These are phyloP conservation scores for Calephelis nemesis DNA, from an alignment of 1,140 invertebrate species.

Conservation along the genomic window DNA sequence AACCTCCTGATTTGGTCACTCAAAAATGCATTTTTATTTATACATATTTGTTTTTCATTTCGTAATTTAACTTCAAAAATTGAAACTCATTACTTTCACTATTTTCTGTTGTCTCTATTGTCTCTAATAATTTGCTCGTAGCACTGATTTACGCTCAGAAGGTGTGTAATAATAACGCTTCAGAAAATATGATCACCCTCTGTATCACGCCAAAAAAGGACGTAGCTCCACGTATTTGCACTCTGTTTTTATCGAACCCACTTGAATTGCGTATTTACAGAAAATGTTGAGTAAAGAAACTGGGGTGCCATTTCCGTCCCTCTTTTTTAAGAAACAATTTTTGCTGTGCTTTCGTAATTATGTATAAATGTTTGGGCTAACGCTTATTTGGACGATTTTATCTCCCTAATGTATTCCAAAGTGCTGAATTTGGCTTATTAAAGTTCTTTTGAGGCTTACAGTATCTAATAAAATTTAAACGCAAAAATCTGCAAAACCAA, in stretches of 20 bases:
- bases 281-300: conserved; percentile 70
- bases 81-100: conserved; percentile 18
- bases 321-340: conserved; percentile 70
- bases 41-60: background rate
- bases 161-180: conserved; percentile 72
- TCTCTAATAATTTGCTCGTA: conserved; percentile 59
- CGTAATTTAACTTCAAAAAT: too few relatives aligned
- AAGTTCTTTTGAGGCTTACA: background rate
- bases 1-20: background rate
- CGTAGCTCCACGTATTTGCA: conserved; percentile 28
- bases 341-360: conserved; percentile 74
- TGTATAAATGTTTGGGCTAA: conserved; percentile 70
- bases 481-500: too few relatives aligned
- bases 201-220: conserved; percentile 31
- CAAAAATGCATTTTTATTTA: background rate
- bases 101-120: conserved; percentile 72
- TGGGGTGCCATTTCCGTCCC: conserved; percentile 61
- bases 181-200: conserved; percentile 62
- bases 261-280: conserved; percentile 55
- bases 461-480: too few relatives aligned
- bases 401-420: background rate
- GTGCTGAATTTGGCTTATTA: background rate
- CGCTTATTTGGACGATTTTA: conserved; percentile 19
- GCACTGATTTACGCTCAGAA: conserved; percentile 75
- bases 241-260: conserved; percentile 39